These are phyloP conservation scores for Macrosiphum euphorbiae DNA, from an alignment of 2,888 invertebrate species.

Conservation along the genomic window DNA sequence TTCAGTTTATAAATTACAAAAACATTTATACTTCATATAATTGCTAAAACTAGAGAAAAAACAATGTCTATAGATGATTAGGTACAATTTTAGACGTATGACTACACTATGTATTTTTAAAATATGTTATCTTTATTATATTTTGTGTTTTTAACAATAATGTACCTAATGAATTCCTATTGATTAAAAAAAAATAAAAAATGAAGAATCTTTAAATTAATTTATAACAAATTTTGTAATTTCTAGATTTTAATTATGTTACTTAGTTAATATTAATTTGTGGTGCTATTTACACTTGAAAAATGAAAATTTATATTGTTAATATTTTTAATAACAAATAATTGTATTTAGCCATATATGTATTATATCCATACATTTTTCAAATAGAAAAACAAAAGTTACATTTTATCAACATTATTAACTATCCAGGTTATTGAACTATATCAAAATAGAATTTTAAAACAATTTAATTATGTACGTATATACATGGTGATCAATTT, in stretches of 20 bases:
- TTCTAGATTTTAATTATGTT: not conserved
- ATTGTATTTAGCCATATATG: not conserved
- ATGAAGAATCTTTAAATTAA: not conserved
- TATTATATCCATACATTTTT: not conserved
- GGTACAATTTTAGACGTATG: not conserved
- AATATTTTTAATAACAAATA: not conserved
- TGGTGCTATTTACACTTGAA: not conserved
- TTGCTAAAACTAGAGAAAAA: not conserved
- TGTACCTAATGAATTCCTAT: conserved; percentile 11
- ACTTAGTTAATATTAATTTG: not conserved
- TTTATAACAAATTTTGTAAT: not conserved
- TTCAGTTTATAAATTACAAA: conserved; percentile 2
- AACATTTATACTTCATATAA: conserved; percentile 16
- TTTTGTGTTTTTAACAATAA: not conserved
- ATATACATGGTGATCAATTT: not conserved
- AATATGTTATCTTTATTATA: not conserved
- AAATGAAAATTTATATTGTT: not conserved
- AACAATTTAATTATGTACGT: not conserved
- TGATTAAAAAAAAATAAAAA: not conserved
- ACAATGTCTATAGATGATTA: not conserved
- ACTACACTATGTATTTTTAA: not conserved
- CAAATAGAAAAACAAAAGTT: not conserved
- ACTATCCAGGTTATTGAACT: not conserved
- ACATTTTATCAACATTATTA: not conserved
- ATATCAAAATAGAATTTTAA: conserved; percentile 2